Base-by-base conservation (phyloP, 1,140 invertebrate genomes). In the Notospermus geniculatus region DNA sequence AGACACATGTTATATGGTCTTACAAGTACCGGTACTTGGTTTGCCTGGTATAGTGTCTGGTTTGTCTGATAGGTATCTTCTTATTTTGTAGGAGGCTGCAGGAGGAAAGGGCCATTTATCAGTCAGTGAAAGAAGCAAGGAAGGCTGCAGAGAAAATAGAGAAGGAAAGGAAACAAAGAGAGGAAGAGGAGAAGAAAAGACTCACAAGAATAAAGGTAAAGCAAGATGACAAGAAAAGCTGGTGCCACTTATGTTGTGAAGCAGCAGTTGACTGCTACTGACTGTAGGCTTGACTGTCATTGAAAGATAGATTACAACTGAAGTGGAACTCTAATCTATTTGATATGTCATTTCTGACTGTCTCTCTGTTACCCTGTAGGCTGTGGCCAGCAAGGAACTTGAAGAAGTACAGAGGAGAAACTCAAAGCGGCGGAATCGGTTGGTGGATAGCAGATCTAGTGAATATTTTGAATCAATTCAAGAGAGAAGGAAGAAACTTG, bases 401-500 rank as follows among this genome's bases (percentile, higher is more conserved):
- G 46, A 27, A 19, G 19, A 5, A 7, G 46, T 27, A 23, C 5
- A 27, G n/a, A 5, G 69, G 71, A 68, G 46, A 53, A 62, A 54
- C 61, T 69, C 52, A 67, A 70, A 39, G 30, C 41, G 11, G 65
- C 68, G 25, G 64, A 63, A 54, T 41, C 67, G 25, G 65, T 55
- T 50, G 19, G 25, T 50, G 4, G 46, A 50, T 19, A 19, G 25
- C 9, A 50, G 46, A n/a, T 50, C 46, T 19, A 78, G 71, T 54
- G 76, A 82, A 57, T 72, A 83, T 28, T 82, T 77, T 60, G 70
- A 72, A 9, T 57, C 67, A 32, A 72, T 81, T 63, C 73, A 75
- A 62, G 70, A 76, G 57, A 73, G 73, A 63, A 65, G 78, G 23
- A 60, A 74, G 30, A 63, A 71, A 1, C 58, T 82, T 7, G 74